phyloP scores from a whole-genome alignment of 2,113 vertebrate species.

The Chloropsis cyanopogon region DNA sequence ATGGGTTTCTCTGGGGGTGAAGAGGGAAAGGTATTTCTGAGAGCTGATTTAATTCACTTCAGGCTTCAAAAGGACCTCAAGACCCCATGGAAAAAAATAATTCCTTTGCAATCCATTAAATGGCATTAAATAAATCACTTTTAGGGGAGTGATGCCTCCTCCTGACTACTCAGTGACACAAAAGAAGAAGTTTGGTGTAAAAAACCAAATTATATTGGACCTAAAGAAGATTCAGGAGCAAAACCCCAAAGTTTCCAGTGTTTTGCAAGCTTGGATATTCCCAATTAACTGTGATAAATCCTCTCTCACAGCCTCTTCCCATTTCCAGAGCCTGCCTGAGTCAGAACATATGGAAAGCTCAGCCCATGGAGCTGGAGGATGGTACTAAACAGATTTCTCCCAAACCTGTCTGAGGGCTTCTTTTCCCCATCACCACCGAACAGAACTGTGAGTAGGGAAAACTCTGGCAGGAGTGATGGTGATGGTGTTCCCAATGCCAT shows the following conservation, averaged over 20 bases:
- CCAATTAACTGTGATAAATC: conserved; percentile 1
- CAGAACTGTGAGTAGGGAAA: background rate
- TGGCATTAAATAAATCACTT: background rate
- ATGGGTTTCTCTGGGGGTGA: background rate
- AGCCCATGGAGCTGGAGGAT: background rate
- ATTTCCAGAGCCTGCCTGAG: background rate
- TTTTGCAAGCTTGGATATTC: background rate
- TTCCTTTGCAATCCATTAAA: background rate
- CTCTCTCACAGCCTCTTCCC: background rate
- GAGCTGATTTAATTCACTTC: background rate
- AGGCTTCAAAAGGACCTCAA: background rate
- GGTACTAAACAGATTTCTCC: background rate
- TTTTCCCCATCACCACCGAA: background rate
- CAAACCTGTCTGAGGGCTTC: background rate
- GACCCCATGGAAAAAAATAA: background rate
- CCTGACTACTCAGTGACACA: background rate
- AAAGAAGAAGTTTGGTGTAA: background rate
- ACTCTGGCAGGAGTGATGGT: background rate
- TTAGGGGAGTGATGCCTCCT: background rate
- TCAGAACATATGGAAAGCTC: conserved; percentile 1
- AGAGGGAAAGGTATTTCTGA: background rate
- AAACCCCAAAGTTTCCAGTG: background rate
- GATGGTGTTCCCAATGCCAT: background rate
- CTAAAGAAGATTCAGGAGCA: background rate
- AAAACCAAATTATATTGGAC: background rate